Base-by-base conservation (phyloP, 2,888 invertebrate genomes). In the Amphipoea lucens region DNA sequence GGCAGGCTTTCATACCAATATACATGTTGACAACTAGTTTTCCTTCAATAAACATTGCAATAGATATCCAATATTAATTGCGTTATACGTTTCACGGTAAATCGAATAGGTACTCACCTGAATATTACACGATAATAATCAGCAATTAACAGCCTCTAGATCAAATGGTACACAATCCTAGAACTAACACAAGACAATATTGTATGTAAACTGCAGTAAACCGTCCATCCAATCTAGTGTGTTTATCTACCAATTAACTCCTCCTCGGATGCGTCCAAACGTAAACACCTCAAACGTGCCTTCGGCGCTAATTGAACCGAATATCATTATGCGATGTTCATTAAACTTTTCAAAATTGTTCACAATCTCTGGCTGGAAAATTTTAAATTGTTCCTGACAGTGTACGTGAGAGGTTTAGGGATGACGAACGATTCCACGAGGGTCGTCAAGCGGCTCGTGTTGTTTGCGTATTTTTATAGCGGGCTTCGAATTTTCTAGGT, bases 281-380 rank as follows among this genome's bases (percentile, higher is more conserved):
- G 79, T 76, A 79, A 84, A 79, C 81, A 86, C 66, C 66, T 73
- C 66, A 71, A 54, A 54, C 81, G 68, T 81, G 76, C 62, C 74
- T 82, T 76, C 57, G 67, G 62, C 36, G 57, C 65, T 81, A 79
- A 87, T 86, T 85, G 72, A 74, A 75, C 71, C 45, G 45, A 74
- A 84, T 78, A 82, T 80, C 71, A 78, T 81, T 78, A 79, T 68
- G 57, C 63, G 78, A 75, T 81, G 80, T 85, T 83, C 80, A 85
- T 83, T 87, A 87, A 77, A 85, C 73, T 82, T 80, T 67, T 70
- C 51, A 69, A 85, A 87, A 85, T 80, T 82, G 81, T 82, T 83
- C 74, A 67, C 83, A 81, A 87, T 78, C 78, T 74, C 78, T 76
- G 81, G 23, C 23, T 63, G 54, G 45, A 72, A 86, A 79, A 81